Base-by-base conservation (phyloP, 2,888 invertebrate genomes). In the Apamea crenata region DNA sequence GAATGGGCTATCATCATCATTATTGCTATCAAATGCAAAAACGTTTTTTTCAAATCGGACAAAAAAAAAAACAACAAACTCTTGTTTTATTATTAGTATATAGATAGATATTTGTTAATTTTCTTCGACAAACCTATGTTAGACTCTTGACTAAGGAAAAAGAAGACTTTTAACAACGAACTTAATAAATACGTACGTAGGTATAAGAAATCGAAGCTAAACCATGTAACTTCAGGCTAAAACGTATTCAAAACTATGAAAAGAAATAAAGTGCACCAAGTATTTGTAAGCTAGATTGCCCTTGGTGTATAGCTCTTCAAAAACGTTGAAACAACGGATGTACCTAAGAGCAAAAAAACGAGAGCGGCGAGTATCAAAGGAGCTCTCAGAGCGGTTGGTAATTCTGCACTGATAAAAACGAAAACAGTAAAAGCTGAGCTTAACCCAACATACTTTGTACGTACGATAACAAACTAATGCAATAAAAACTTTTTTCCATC, bases 401-500 rank as follows among this genome's bases (percentile, higher is more conserved):
- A 73, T 69, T 65, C 61, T 67, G 8, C 29, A 56, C 67, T 74
- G 53, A 79, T 79, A 77, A 44, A 65, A 47, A 68, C 8, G 21
- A 63, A 74, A 74, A 74, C 74, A 66, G 40, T 59, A 67, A 65
- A 74, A 69, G 14, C 29, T 10, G 36, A 18, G 72, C 61, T 82
- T 65, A 77, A 59, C 63, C 40, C 12, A 50, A 59, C 69, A 21
- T 16, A 69, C 61, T 83, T 66, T 69, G 71, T 77, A 66, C 59
- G 47, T 53, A 44, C 74, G 72, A 77, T 86, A 77, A 29, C 66
- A 66, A 83, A 86, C 72, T 69, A 80, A 14, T 69, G 69, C 50
- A 70, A 80, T 80, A 65, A 77, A 84, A 80, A 83, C 84, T 83
- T 83, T 74, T 32, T 72, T 83, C 40, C 29, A 61, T 44, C 69